Conservation (phyloP, 92 coral and sea anemone genomes). For the Umimayanthus chanpuru region DNA sequence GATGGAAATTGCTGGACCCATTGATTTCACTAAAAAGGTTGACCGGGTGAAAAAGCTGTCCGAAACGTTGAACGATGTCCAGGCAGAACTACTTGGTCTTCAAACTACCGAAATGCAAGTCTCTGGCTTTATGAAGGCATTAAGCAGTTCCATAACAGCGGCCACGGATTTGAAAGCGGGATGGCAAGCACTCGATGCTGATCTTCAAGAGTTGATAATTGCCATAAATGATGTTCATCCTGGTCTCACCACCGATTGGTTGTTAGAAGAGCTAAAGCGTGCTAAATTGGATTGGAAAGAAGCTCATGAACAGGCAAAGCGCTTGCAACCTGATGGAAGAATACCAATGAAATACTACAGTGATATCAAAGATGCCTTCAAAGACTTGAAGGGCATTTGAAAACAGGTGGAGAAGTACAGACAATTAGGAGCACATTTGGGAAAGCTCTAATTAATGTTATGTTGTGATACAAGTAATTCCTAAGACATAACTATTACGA, state of each 20-base stretch:
- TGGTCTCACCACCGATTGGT: conserved; percentile 3
- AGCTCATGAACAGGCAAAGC: conserved; percentile 46
- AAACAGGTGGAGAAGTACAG: no score
- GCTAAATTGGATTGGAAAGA: conserved; percentile 44
- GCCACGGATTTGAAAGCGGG: conserved; percentile 11
- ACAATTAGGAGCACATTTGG: no score
- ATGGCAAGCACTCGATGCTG: conserved; percentile 47
- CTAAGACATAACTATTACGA: no score
- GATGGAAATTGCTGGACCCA: conserved; percentile 11
- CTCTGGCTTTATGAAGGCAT: conserved; percentile 22
- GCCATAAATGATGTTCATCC: conserved; percentile 42
- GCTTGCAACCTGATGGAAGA: conserved; percentile 49
- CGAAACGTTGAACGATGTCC: neutral
- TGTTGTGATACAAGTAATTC: no score
- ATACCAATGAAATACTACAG: conserved; percentile 19
- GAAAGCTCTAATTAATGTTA: no score
- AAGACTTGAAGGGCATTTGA: neutral
- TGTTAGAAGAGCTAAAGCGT: conserved; percentile 38
- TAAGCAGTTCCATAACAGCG: conserved; percentile 21
- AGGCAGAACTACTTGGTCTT: conserved; percentile 20
- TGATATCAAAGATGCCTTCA: conserved; percentile 39
- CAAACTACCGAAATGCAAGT: conserved; percentile 24
- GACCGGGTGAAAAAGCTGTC: neutral
- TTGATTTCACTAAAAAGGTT: conserved; percentile 23
- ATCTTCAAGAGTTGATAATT: conserved; percentile 35